Base-by-base conservation (phyloP, 2,888 invertebrate genomes). In the Scaptomyza flava region DNA sequence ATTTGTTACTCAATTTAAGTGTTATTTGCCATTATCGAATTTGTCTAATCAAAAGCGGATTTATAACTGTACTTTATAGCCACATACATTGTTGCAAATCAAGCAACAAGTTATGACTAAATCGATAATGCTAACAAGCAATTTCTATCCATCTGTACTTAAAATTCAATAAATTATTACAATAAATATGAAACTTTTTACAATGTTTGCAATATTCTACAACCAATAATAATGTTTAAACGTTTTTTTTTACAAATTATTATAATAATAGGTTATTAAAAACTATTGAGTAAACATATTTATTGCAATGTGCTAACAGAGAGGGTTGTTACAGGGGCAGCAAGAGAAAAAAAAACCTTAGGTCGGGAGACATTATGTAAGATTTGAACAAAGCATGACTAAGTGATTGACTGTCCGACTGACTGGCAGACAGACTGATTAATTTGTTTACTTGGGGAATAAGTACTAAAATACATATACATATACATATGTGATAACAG, bases 331-430 rank as follows among this genome's bases (percentile, higher is more conserved):
- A 23, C 7, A 14, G 12, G 11, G 27, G 6, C 6, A 30, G n/a
- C n/a, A n/a, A n/a, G n/a, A n/a, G 14, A 45, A 6, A 30, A 30
- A 8, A 36, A 27, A 42, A 48, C 65, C 66, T 56, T 56, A 70
- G 72, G 66, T 66, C 70, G 62, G 72, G 62, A 70, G 51, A 23
- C 27, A 54, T 70, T 72, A 72, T 52, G 59, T 66, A 72, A 72
- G 69, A 36, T 12, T 11, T 14, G 34, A 42, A n/a, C 12, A 33
- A 14, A 50, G 27, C 34, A 41, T 38, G 51, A 51, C 38, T 51
- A 51, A 43, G 7, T 45, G 33, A 23, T 14, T 1, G 46, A 45
- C 20, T 12, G 27, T 14, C 7, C 9, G 20, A 20, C n/a, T 38
- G 20, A 43, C 23, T 17, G 23, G 4, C 23, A 23, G 23, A 23